phyloP scores from a whole-genome alignment of 2,888 invertebrate genomes.

The Shargacucullia verbasci region DNA sequence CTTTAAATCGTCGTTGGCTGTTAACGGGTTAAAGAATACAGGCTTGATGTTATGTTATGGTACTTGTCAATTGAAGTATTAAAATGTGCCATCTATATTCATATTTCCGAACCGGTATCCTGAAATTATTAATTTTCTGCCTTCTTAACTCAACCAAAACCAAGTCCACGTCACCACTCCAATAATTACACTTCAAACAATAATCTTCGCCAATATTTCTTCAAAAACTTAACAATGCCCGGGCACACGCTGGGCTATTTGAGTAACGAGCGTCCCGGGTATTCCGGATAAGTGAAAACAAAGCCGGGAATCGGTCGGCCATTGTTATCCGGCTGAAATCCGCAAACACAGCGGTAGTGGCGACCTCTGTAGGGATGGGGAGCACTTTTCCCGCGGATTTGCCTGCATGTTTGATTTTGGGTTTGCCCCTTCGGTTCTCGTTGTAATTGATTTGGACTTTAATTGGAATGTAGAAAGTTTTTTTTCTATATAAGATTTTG shows the following conservation, averaged over 20 bases:
- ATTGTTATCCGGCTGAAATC: slow-evolving; percentile 76
- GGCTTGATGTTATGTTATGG: too few relatives aligned
- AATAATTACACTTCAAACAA: slow-evolving; percentile 29
- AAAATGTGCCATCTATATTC: too few relatives aligned
- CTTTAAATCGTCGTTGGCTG: too few relatives aligned
- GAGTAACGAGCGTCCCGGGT: slow-evolving; percentile 69
- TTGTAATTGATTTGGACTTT: slow-evolving; percentile 42
- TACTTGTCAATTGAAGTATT: too few relatives aligned
- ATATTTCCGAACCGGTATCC: too few relatives aligned
- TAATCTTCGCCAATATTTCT: slow-evolving; percentile 29
- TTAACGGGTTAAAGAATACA: too few relatives aligned
- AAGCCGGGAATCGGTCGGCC: slow-evolving; percentile 70
- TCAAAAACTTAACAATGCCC: slow-evolving; percentile 46
- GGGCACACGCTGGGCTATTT: slow-evolving; percentile 56
- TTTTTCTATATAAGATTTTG: too few relatives aligned
- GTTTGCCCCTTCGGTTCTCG: slow-evolving; percentile 26
- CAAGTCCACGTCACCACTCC: background rate
- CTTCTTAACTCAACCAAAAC: too few relatives aligned
- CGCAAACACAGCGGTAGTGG: slow-evolving; percentile 66
- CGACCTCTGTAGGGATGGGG: slow-evolving; percentile 35
- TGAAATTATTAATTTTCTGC: too few relatives aligned
- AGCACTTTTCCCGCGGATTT: slow-evolving; percentile 54
- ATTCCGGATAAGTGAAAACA: slow-evolving; percentile 76
- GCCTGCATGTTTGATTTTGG: slow-evolving; percentile 50
- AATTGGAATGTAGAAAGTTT: background rate